Evolutionary conservation across 2,797 vertebrate species (phyloP), one percentile per base, ranked within the genome.

Genomic region (Rallus crepitans): DNA sequence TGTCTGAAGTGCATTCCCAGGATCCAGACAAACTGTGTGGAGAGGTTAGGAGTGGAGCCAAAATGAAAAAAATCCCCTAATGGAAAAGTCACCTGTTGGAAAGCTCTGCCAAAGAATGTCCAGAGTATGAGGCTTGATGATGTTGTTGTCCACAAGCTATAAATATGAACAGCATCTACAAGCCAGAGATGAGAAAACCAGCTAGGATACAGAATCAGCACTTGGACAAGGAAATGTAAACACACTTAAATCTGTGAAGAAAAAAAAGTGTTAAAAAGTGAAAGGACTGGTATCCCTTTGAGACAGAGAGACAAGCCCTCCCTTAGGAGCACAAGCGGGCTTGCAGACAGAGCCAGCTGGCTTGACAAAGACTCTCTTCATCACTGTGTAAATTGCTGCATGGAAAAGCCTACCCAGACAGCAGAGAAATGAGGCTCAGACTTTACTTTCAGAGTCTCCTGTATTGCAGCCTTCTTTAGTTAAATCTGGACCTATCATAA

Each of bases 41-140:
- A 75, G 35, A 31, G 30, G 50, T 86, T 69, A 82, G 35, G 11
- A 92, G 30, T 8, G 11, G 57, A 94, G 57, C 35, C 59, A 93
- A 87, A 90, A 68, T n/a, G n/a, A 85, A 31, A 75, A 89, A 90
- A 87, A 47, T n/a, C 14, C 27, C 30, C 40, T 94, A 88, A 94
- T 92, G 35, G 40, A 93, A 94, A 94, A 90, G 63, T 93, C 76
- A 96, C 75, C 60, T 80, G 78, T 72, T 55, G 78, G 77, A 63
- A 86, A 87, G 4, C 55, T 91, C 61, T 94, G 86, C 81, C 76
- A 95, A 82, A 21, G 76, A 95, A 96, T 82, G 37, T 70, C 47
- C 35, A 12, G 64, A 60, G 9, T 55, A 72, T 24, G 42, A 94
- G 14, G 42, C 57, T 66, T 91, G 60, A 82, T 76, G 18, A 56